Conservation (phyloP, 2,113 vertebrate species). For the Neofelis nebulosa region DNA sequence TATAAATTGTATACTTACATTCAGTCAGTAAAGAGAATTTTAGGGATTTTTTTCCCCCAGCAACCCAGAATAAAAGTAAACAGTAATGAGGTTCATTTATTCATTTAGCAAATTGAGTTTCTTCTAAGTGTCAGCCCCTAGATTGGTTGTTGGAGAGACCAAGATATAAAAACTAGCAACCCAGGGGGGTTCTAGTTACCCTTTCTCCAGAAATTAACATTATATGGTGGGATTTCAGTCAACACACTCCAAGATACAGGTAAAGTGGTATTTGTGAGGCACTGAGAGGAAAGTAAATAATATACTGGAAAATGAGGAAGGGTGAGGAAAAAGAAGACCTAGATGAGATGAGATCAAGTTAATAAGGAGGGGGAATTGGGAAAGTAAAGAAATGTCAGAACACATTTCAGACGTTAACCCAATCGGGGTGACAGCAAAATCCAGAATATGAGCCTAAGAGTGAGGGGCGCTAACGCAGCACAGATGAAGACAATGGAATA, state of each 20-base stretch:
- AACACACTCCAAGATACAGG: background rate
- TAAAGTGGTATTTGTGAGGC: background rate
- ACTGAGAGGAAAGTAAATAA: background rate
- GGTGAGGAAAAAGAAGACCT: background rate
- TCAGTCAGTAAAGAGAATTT: background rate
- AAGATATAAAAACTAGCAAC: background rate
- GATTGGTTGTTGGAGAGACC: background rate
- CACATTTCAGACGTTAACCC: background rate
- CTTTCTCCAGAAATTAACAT: background rate
- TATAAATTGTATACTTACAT: background rate
- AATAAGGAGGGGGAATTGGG: background rate
- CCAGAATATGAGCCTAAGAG: background rate
- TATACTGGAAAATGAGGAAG: background rate
- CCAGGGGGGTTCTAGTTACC: background rate
- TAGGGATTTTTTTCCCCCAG: background rate
- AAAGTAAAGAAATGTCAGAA: background rate
- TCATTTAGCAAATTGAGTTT: background rate
- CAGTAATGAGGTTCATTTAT: background rate
- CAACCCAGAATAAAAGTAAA: background rate
- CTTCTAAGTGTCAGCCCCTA: background rate
- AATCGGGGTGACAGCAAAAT: background rate
- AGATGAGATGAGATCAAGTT: background rate
- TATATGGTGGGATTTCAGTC: background rate
- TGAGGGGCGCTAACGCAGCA: background rate
- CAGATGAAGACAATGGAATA: background rate